These are phyloP conservation scores for Gymnothorax reevesii DNA, from an alignment of 2,797 vertebrate genomes.

Conservation along the genomic window DNA sequence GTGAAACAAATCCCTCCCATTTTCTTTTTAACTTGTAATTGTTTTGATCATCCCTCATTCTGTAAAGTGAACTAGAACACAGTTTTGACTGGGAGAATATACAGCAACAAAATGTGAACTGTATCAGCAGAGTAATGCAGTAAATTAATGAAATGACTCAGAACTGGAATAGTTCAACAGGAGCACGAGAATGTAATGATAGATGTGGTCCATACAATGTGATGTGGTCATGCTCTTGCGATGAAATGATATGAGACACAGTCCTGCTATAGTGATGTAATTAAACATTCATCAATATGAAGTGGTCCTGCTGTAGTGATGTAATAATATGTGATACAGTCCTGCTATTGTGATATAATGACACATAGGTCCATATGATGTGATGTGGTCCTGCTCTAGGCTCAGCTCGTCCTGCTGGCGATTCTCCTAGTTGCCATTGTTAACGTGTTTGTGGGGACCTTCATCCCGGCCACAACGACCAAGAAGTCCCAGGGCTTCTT, in stretches of 20 bases:
- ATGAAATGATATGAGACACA: no score
- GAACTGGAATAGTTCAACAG: background rate
- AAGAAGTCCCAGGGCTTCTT: conserved; percentile 89
- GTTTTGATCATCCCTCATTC: no score
- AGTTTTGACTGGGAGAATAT: background rate
- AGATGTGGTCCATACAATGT: no score
- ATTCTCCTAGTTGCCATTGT: conserved; percentile 89
- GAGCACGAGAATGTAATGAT: background rate
- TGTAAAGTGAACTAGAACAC: background rate
- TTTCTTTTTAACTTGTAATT: no score
- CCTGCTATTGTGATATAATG: background rate
- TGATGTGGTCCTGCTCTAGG: conserved; percentile 65
- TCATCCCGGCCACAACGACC: conserved; percentile 78
- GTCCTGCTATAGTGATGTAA: no score
- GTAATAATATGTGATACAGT: no score
- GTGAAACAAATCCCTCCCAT: no score
- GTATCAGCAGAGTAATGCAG: background rate
- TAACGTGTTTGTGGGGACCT: conserved; percentile 91
- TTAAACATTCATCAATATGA: no score
- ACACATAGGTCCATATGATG: background rate
- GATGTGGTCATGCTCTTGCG: no score
- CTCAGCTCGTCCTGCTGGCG: conserved; percentile 87
- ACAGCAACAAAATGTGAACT: no score
- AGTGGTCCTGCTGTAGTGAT: no score
- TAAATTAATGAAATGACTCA: background rate